phyloP scores from a whole-genome alignment of 2,113 vertebrate species.

The Xiphophorus hellerii region DNA sequence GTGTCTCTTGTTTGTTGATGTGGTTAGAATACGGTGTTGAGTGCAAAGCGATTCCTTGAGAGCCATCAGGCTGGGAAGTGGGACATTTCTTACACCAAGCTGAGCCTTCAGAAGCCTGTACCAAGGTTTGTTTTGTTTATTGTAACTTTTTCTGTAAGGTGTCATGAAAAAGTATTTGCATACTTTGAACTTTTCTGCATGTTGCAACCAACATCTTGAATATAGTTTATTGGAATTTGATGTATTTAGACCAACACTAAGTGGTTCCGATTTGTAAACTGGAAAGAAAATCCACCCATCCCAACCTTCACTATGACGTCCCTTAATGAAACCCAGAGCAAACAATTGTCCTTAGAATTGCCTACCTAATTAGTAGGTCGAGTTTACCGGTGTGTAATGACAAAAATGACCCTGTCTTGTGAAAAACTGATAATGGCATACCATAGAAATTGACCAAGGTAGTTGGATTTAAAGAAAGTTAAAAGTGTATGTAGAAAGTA shows the following conservation, averaged over 20 bases:
- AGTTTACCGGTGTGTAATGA: background rate
- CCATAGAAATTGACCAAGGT: too few species aligned
- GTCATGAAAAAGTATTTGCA: background rate
- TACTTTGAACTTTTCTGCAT: too few species aligned
- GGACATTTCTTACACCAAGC: conserved; percentile 86
- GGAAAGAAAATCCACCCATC: background rate
- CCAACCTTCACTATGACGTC: background rate
- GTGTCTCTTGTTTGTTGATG: background rate
- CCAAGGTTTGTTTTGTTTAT: conserved; percentile 84
- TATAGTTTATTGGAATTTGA: too few species aligned
- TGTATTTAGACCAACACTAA: too few species aligned
- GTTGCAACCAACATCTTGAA: too few species aligned
- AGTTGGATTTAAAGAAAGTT: background rate
- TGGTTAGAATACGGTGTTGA: conserved; percentile 92
- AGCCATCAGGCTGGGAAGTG: conserved; percentile 87
- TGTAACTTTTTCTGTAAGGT: background rate
- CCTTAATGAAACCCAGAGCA: background rate
- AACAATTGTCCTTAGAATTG: background rate
- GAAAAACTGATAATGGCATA: too few species aligned
- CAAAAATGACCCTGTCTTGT: too few species aligned
- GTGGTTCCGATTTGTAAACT: background rate
- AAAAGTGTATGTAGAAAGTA: background rate
- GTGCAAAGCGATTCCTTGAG: conserved; percentile 89
- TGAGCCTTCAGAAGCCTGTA: conserved; percentile 86
- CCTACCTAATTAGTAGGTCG: background rate